A percentile compares a stretch with the other conserved stretches of the same genome.
phyloP scores from a whole-genome alignment of 2,797 vertebrate species.

The Fistularia commersonii region DNA sequence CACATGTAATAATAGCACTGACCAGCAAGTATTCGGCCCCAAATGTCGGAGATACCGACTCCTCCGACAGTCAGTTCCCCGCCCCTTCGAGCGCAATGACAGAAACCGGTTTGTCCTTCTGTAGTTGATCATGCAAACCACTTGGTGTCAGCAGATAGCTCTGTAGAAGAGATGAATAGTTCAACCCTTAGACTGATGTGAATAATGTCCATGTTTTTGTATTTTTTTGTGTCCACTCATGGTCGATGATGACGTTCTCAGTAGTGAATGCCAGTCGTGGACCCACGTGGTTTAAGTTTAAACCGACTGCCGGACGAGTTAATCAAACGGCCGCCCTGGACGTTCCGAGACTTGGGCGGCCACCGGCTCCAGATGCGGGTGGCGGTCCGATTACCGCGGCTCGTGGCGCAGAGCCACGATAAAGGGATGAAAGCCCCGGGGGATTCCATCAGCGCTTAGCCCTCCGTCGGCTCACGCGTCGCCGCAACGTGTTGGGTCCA shows the following conservation, averaged over 20 bases:
- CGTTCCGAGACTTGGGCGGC: background rate
- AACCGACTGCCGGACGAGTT: too few relatives aligned
- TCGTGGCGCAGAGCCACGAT: constrained; percentile 16
- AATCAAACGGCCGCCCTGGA: too few relatives aligned
- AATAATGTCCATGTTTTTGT: background rate
- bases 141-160: constrained; percentile 29
- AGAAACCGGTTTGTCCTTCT: background rate
- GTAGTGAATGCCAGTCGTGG: too few relatives aligned
- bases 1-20: too few relatives aligned
- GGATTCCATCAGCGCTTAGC: constrained; percentile 46
- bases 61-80: too few relatives aligned
- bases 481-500: constrained; percentile 11
- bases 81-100: too few relatives aligned
- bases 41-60: too few relatives aligned
- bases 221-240: background rate
- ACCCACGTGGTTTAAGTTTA: too few relatives aligned
- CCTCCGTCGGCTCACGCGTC: constrained; percentile 16
- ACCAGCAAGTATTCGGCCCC: too few relatives aligned
- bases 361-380: background rate
- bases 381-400: background rate
- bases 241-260: too few relatives aligned
- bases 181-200: too few relatives aligned
- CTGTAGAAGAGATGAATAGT: constrained; percentile 2
- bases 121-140: constrained; percentile 29
- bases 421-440: constrained; percentile 26